These are phyloP conservation scores for Drosophila seclusa DNA, from an alignment of 2,888 invertebrate species.

Conservation along the genomic window DNA sequence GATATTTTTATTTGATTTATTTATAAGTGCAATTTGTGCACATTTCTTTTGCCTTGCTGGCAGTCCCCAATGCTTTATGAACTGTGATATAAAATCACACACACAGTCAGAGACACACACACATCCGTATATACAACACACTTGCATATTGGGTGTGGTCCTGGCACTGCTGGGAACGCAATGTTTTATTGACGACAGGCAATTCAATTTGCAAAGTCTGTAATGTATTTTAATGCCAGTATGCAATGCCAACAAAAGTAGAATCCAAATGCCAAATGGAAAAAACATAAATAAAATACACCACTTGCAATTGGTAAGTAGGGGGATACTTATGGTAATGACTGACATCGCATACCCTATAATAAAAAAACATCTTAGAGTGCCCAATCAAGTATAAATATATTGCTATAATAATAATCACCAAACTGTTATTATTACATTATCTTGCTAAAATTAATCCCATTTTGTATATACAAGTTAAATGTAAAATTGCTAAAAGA, in stretches of 20 bases:
- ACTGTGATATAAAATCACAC: conserved; percentile 11
- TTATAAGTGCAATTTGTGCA: conserved; percentile 80
- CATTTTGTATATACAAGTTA: neutral
- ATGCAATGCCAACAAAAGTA: conserved; percentile 27
- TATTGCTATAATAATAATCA: neutral
- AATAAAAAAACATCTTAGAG: neutral
- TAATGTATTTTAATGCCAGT: conserved; percentile 55
- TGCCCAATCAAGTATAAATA: neutral
- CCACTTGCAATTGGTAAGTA: neutral
- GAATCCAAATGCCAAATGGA: conserved; percentile 45
- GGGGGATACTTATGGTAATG: conserved; percentile 27
- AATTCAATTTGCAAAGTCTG: conserved; percentile 69
- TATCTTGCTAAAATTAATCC: neutral
- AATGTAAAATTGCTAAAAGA: neutral
- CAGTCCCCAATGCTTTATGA: conserved; percentile 52
- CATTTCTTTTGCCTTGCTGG: conserved; percentile 70
- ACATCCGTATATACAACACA: neutral
- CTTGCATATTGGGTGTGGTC: conserved; percentile 23
- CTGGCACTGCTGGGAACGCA: conserved; percentile 34
- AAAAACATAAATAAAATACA: conserved; percentile 34
- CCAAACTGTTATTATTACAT: neutral
- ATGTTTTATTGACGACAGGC: conserved; percentile 64
- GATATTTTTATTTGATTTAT: conserved; percentile 79
- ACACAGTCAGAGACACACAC: neutral
- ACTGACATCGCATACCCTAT: neutral